A percentile compares a stretch with the other conserved stretches of the same genome.
phyloP scores from a whole-genome alignment of 1,140 invertebrate genomes.

The Pachypeltis micranthus region DNA sequence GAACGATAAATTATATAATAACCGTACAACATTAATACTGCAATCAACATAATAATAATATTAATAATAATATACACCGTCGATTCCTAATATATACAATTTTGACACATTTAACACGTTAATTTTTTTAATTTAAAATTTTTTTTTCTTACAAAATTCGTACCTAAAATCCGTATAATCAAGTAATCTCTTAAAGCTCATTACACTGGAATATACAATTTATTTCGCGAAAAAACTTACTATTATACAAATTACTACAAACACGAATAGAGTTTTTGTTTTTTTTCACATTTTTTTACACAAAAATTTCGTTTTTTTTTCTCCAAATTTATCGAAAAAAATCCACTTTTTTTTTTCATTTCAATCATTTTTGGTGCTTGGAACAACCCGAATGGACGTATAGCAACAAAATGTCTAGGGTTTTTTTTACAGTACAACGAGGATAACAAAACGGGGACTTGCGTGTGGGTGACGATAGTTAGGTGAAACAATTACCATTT shows the following conservation, averaged over 20 bases:
- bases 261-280: conserved; percentile 17
- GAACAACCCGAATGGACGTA: conserved; percentile 23
- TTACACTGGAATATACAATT: conserved; percentile 18
- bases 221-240: conserved; percentile 10
- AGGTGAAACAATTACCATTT: too few relatives aligned
- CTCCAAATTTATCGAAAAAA: too few relatives aligned
- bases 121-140: neutral
- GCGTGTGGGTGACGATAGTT: neutral
- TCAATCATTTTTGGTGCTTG: conserved; percentile 21
- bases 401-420: conserved; percentile 19
- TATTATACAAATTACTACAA: conserved; percentile 21
- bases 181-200: conserved; percentile 20
- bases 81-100: conserved; percentile 18
- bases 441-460: neutral
- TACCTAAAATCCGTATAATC: conserved; percentile 20
- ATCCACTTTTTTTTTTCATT: too few relatives aligned
- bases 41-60: conserved; percentile 22
- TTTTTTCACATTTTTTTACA: neutral
- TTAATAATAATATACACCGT: too few relatives aligned
- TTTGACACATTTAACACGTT: conserved; percentile 15
- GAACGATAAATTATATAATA: neutral
- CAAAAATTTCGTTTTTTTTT: too few relatives aligned
- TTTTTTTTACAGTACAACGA: conserved; percentile 9
- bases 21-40: conserved; percentile 17
- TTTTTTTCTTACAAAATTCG: conserved; percentile 6